These are phyloP conservation scores for Phortica variegata DNA, from an alignment of 1,140 invertebrate genomes.

Conservation along the genomic window DNA sequence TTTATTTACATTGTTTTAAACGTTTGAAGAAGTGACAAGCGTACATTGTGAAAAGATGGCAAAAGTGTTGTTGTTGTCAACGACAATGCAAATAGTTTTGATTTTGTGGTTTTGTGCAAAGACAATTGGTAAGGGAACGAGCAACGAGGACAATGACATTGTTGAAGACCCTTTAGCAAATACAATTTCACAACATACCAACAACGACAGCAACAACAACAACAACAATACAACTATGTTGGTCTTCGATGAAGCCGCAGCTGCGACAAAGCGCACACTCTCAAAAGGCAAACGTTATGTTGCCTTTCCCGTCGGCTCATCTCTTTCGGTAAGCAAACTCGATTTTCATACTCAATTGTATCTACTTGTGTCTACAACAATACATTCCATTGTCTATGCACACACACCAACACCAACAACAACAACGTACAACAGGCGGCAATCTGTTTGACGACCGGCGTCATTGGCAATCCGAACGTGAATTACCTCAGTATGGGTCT, in stretches of 20 bases:
- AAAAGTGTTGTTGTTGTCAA: too few relatives aligned
- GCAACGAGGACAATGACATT: background rate
- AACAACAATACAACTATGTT: background rate
- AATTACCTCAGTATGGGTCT: conserved; percentile 49
- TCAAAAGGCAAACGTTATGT: conserved; percentile 54
- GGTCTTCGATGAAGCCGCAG: background rate
- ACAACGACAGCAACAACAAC: background rate
- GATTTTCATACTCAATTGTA: background rate
- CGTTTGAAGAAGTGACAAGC: too few relatives aligned
- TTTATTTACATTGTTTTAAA: too few relatives aligned
- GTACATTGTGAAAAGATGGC: too few relatives aligned
- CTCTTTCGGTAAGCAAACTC: conserved; percentile 49
- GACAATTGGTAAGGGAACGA: too few relatives aligned
- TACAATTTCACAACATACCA: too few relatives aligned
- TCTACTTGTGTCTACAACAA: background rate
- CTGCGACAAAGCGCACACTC: conserved; percentile 24
- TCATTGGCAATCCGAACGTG: conserved; percentile 48
- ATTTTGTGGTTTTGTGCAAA: conserved; percentile 12
- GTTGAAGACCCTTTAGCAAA: background rate
- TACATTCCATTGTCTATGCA: background rate
- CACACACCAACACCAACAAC: background rate
- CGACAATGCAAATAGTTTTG: conserved; percentile 31
- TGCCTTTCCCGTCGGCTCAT: conserved; percentile 56
- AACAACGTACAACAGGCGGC: conserved; percentile 26
- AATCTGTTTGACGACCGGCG: conserved; percentile 48